Percentiles rank a stretch among this genome's conserved stretches.
Conservation (phyloP, 2,113 vertebrate genomes). For the Amphiprion ocellaris region DNA sequence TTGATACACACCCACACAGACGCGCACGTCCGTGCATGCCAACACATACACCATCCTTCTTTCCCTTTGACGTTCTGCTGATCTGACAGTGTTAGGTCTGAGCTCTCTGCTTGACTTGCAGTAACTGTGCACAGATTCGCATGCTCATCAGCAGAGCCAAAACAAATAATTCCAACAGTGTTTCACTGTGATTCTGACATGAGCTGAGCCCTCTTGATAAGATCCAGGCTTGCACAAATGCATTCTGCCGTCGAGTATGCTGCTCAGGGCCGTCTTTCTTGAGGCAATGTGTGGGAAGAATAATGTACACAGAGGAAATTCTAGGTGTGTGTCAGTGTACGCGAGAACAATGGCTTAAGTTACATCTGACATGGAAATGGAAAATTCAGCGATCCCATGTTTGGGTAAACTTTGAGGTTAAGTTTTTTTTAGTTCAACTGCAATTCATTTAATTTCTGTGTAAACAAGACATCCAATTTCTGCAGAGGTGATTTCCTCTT, state of each 20-base stretch:
- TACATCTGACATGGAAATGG: slow-evolving; percentile 2
- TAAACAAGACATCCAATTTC: slow-evolving; percentile 1
- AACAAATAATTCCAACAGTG: slow-evolving; percentile 51
- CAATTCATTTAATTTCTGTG: background rate
- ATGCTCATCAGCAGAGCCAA: slow-evolving; percentile 52
- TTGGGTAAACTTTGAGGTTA: background rate
- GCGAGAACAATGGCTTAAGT: slow-evolving; percentile 3
- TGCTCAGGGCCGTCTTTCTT: slow-evolving; percentile 14
- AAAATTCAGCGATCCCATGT: slow-evolving; percentile 8
- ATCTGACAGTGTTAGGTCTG: slow-evolving; percentile 43
- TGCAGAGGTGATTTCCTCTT: background rate
- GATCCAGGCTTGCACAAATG: slow-evolving; percentile 17
- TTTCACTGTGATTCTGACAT: slow-evolving; percentile 33
- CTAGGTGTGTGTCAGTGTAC: slow-evolving; percentile 5
- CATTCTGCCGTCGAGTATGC: background rate
- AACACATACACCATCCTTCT: slow-evolving; percentile 11
- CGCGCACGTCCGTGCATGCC: background rate
- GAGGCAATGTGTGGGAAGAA: background rate
- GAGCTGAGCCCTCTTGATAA: slow-evolving; percentile 22
- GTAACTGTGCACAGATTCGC: slow-evolving; percentile 47
- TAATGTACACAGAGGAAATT: slow-evolving; percentile 22
- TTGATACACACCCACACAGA: background rate
- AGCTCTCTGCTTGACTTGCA: slow-evolving; percentile 39
- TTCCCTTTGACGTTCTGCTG: slow-evolving; percentile 66
- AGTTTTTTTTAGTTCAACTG: slow-evolving; percentile 1